Conservation (phyloP, 2,888 invertebrate species). For the Trissonchulus sp. region DNA sequence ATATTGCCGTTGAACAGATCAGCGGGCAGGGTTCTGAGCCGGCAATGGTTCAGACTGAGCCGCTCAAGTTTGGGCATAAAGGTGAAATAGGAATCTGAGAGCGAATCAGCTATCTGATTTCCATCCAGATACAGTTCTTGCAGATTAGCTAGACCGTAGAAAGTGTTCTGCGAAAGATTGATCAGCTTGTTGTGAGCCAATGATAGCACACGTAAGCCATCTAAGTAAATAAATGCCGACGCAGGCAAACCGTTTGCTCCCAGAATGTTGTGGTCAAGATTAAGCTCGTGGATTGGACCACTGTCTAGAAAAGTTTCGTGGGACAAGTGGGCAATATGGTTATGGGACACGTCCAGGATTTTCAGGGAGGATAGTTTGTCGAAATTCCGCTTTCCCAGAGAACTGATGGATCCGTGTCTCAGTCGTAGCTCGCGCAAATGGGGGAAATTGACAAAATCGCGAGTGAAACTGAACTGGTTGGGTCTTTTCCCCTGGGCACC, state of each 20-base stretch:
- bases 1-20: not conserved
- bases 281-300: not conserved
- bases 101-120: not conserved
- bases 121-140: not conserved
- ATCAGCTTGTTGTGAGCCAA: not conserved
- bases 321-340: not conserved
- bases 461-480: constrained; percentile 21
- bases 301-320: constrained; percentile 1
- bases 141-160: not conserved
- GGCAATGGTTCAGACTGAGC: not conserved
- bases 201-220: not conserved
- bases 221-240: not conserved
- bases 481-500: not conserved
- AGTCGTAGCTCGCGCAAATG: not conserved
- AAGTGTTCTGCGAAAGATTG: not conserved
- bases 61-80: not conserved
- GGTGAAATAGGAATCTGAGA: not conserved
- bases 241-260: not conserved
- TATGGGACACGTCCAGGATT: constrained; percentile 10
- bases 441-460: constrained; percentile 14
- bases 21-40: not conserved
- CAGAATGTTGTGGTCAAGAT: not conserved
- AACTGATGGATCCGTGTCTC: not conserved
- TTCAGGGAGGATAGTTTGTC: not conserved
- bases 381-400: constrained; percentile 17